Evolutionary conservation across 2,797 vertebrate species (phyloP), one percentile per base, ranked within the genome.

Genomic region (Rhinophrynus dorsalis): DNA sequence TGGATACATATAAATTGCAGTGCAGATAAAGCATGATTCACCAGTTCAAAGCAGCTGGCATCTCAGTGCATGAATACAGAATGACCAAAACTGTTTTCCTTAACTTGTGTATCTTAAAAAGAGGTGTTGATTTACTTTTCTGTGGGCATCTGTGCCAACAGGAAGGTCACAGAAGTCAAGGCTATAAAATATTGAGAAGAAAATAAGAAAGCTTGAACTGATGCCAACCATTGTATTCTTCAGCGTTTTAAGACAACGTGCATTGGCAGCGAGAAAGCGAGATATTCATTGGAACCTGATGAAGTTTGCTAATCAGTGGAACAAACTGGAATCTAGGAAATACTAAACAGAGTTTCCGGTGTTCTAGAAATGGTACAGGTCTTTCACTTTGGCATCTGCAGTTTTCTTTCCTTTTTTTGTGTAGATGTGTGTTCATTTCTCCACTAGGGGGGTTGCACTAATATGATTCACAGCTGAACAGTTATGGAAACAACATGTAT

Each of bases 251-350:
- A 74, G 50, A 76, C 57, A 69, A 17, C 26, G 17, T 20, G 4
- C 6, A 20, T 32, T 57, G 42, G 54, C 54, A 58, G 42, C 54
- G 21, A 1, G 27, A 61, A 51, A 33, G 58, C 2, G 3, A 12
- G 10, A 23, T 21, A 26, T 63, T 61, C 70, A n/a, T 17, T 40
- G 9, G 66, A 68, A 80, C 70, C 69, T 29, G 15, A 67, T 24
- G 68, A 74, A 78, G 67, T 75, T 80, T 74, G 42, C 47, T 67
- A 71, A 80, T 79, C 74, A 62, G 75, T 67, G 76, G 77, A 83
- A 82, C 76, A 78, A 77, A 50, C 27, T 47, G 52, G 74, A 78
- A 62, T 58, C 57, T 13, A 55, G 24, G 60, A 67, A 68, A 64
- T 23, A 26, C 26, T 65, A 6, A 56, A 2, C 2, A 62, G 35